These are phyloP conservation scores for Drosophila nr. fundita DNA, from an alignment of 2,888 invertebrate genomes.

Conservation along the genomic window DNA sequence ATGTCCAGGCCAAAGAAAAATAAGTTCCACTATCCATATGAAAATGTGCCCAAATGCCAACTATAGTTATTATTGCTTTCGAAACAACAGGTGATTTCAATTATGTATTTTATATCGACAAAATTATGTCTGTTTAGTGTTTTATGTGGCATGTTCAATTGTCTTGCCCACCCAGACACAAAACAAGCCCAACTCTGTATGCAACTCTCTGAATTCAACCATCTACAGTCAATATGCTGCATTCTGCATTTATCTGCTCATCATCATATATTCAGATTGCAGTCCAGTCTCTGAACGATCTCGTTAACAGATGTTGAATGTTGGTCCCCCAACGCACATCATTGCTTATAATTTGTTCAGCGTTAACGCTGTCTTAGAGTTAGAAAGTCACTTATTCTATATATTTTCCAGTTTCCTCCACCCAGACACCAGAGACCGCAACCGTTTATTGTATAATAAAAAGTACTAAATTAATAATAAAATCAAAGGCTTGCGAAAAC, in stretches of 20 bases:
- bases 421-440: conserved; percentile 20
- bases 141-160: conserved; percentile 74
- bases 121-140: conserved; percentile 51
- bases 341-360: conserved; percentile 24
- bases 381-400: conserved; percentile 1
- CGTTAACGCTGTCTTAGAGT: not conserved
- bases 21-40: conserved; percentile 48
- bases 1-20: conserved; percentile 54
- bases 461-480: conserved; percentile 22
- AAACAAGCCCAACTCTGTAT: conserved; percentile 38
- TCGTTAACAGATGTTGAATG: conserved; percentile 46
- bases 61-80: conserved; percentile 77
- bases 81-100: conserved; percentile 74
- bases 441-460: conserved; percentile 20
- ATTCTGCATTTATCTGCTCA: conserved; percentile 22
- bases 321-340: conserved; percentile 20
- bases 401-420: not conserved
- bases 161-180: conserved; percentile 64
- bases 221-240: conserved; percentile 30
- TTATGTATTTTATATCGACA: conserved; percentile 47
- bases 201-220: conserved; percentile 12
- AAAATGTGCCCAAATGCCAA: conserved; percentile 50
- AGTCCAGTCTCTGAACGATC: conserved; percentile 33
- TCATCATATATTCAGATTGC: conserved; percentile 19
- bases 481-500: conserved; percentile 63